phyloP scores from a whole-genome alignment of 2,797 vertebrate species.

The Paratrypauchen microcephalus region DNA sequence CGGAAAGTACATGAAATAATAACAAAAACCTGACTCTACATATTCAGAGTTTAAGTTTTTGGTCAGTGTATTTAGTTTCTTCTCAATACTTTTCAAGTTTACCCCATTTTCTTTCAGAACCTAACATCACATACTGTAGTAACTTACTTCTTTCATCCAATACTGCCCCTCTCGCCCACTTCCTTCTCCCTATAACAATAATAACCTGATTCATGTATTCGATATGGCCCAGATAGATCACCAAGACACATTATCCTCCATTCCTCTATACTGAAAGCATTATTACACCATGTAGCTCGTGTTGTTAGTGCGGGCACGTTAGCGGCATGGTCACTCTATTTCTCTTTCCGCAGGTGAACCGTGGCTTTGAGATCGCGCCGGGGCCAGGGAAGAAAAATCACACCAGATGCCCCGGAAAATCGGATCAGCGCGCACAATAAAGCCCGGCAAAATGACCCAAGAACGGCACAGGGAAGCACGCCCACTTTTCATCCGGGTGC shows the following conservation, averaged over 20 bases:
- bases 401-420: slow-evolving; percentile 68
- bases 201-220: slow-evolving; percentile 59
- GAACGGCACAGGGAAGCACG: slow-evolving; percentile 30
- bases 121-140: neutral
- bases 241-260: slow-evolving; percentile 56
- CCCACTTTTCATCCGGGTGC: slow-evolving; percentile 20
- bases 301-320: slow-evolving; percentile 44
- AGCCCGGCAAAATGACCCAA: slow-evolving; percentile 66
- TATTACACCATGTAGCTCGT: slow-evolving; percentile 49
- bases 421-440: slow-evolving; percentile 72
- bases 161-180: slow-evolving; percentile 19
- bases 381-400: slow-evolving; percentile 71
- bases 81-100: neutral
- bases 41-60: too few species aligned
- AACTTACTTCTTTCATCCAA: neutral
- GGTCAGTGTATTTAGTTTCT: neutral
- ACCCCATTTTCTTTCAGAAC: neutral
- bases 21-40: too few species aligned
- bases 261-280: slow-evolving; percentile 55
- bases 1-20: too few species aligned
- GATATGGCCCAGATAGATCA: slow-evolving; percentile 63
- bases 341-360: slow-evolving; percentile 60
- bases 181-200: slow-evolving; percentile 33
- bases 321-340: slow-evolving; percentile 49
- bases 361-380: slow-evolving; percentile 61